Base-by-base conservation (phyloP, 2,113 vertebrate genomes). In the Rhynchomys soricoides region DNA sequence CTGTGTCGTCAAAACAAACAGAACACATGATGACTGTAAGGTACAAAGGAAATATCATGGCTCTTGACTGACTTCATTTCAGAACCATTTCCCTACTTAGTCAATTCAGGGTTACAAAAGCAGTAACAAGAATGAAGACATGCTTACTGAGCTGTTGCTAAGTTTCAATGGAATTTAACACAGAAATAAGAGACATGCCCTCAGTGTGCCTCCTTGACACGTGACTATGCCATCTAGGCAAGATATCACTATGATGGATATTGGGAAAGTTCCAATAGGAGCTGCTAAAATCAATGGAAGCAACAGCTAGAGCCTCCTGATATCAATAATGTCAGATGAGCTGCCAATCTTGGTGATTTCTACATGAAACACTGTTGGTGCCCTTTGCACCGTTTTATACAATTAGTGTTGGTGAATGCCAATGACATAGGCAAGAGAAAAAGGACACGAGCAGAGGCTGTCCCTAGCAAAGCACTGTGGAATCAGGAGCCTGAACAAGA, bases 1-100 rank as follows among this genome's bases (percentile, higher is more conserved):
- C 98, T 99, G 93, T 43, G 52, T 79, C 2, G 4, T 16, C 50
- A 73, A 73, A 88, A 57, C 73, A 90, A 62, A 77, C 45, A 81
- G 15, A 64, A 57, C 43, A 19, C 50, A 75, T 43, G 70, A 90
- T 8, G 5, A 17, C 86, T 59, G 1, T 86, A 74, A 74, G 21
- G 24, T 85, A 75, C 31, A 92, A 91, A 90, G 48, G 21, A 40
- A 75, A 88, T 50, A 62, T 85, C 68, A 86, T 77, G 1, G 64
- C 90, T 90, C 26, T 91, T 59, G 68, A 81, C 40, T 68, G 55
- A 74, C 52, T 83, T 94, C 5, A 79, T 71, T 92, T 64, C 82
- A 74, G 86, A 94, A 79, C 10, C 37, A 40, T 93, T 91, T 75
- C 55, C 71, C 70, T 94, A 52, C 75, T 48, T 15, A 40, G 5